Evolutionary conservation across 2,888 invertebrate genomes (phyloP), one percentile per base, ranked within the genome.

Genomic region (Limnephilus rhombicus): DNA sequence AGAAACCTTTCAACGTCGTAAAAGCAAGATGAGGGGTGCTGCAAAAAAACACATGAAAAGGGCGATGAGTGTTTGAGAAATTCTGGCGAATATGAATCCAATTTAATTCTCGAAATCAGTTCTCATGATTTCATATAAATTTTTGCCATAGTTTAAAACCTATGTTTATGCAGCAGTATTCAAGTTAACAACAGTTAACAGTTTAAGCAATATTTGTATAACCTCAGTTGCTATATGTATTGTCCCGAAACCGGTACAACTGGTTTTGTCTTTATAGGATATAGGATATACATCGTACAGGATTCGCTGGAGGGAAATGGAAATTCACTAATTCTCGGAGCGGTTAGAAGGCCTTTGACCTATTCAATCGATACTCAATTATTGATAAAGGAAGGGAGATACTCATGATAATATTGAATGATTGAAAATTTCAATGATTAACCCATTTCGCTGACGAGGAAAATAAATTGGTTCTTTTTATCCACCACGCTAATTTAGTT

Each of bases 271-370:
- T 68, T 7, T 18, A 68, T 68, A 68, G 24, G 68, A 68, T 13
- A 13, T 49, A 49, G 13, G 1, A 37, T 37, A 37, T 49, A 49
- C 49, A 45, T 24, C 45, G 12, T 12, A 45, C 12, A 45, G 45
- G 12, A 85, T 86, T 45, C n/a, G 11, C 5, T 29, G 86, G 49
- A 49, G 24, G 85, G 85, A 41, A 68, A 5, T 86, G 29, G 49
- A 29, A 49, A 41, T 86, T 45, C 29, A 49, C 1, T n/a, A 86
- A 49, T 49, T 85, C n/a, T 49, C 41, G 24, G 29, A 86, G 12
- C 41, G 49, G 86, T 49, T 31, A 34, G 13, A 82, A 3, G 86
- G 86, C 86, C 86, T 86, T 86, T 86, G 86, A 86, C 86, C 86
- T 86, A 9, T 3, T 24, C 86, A 86, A 86, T 49, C 86, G n/a